Evolutionary conservation across 2,888 invertebrate genomes (phyloP).

Genomic region (Tridacna gigas): DNA sequence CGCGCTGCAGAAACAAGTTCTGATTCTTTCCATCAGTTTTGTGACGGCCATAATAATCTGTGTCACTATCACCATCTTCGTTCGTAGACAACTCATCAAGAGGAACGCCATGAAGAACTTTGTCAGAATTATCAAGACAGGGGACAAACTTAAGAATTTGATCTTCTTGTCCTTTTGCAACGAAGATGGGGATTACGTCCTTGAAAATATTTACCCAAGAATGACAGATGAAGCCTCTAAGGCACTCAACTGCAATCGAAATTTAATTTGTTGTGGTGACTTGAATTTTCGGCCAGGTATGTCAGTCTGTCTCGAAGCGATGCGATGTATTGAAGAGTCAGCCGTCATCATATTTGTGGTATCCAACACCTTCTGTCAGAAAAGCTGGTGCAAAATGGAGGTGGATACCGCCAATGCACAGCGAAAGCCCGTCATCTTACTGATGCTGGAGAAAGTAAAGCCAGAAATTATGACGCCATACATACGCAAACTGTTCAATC

Average conservation of each 20-base stretch:
- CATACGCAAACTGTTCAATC: slow-evolving; percentile 28
- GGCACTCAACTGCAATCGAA: slow-evolving; percentile 2
- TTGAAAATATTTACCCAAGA: slow-evolving; percentile 25
- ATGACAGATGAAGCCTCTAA: slow-evolving; percentile 12
- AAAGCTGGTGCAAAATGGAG: slow-evolving; percentile 39
- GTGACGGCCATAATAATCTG: neutral
- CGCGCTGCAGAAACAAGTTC: neutral
- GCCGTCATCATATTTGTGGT: slow-evolving; percentile 29
- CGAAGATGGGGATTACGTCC: slow-evolving; percentile 32
- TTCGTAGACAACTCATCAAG: neutral
- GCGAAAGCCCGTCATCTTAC: slow-evolving; percentile 28
- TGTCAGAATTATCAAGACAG: neutral
- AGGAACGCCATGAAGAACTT: neutral
- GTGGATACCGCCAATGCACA: slow-evolving; percentile 27
- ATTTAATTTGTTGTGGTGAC: slow-evolving; percentile 29
- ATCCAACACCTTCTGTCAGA: slow-evolving; percentile 35
- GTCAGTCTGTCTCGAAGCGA: slow-evolving; percentile 23
- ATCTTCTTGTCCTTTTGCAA: slow-evolving; percentile 34
- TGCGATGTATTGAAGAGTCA: slow-evolving; percentile 37
- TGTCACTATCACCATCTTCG: neutral
- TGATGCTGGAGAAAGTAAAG: slow-evolving; percentile 25
- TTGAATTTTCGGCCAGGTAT: slow-evolving; percentile 26
- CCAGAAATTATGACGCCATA: slow-evolving; percentile 24
- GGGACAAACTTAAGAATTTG: neutral
- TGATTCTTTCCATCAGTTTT: neutral